Evolutionary conservation across 2,888 invertebrate species (phyloP).

Genomic region (Leptopilina syphax): DNA sequence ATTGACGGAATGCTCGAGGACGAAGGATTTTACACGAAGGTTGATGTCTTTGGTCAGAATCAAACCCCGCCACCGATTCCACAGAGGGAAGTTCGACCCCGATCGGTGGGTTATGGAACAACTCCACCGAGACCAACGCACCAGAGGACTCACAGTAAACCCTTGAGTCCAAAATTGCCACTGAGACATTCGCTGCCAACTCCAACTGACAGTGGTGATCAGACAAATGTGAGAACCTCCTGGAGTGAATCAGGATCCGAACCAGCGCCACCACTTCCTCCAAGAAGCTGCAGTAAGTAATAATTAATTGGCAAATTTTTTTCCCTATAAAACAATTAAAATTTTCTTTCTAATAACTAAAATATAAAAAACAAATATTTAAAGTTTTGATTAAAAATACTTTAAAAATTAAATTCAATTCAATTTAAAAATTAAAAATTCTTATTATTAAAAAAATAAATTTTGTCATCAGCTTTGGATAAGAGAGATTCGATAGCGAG

Average conservation of each 20-base stretch:
- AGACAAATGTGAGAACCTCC: constrained; percentile 78
- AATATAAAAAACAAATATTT: no score
- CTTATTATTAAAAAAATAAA: no score
- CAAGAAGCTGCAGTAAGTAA: constrained; percentile 84
- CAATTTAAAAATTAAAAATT: no score
- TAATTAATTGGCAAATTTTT: neutral
- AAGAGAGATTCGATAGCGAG: constrained; percentile 77
- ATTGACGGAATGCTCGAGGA: constrained; percentile 71
- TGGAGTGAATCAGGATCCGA: constrained; percentile 82
- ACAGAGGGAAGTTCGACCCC: constrained; percentile 79
- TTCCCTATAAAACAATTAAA: no score
- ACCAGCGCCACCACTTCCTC: constrained; percentile 85
- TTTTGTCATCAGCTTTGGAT: constrained; percentile 77
- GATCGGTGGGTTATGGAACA: constrained; percentile 80
- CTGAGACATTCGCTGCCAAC: constrained; percentile 78
- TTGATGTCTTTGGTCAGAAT: constrained; percentile 61
- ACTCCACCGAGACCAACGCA: constrained; percentile 76
- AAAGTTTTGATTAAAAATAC: neutral
- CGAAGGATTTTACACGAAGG: constrained; percentile 73
- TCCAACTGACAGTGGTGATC: constrained; percentile 76
- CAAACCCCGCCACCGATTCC: constrained; percentile 79
- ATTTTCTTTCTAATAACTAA: neutral
- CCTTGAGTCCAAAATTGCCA: constrained; percentile 78
- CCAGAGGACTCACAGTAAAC: constrained; percentile 78
- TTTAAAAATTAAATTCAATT: no score